Conservation (phyloP, 2,888 invertebrate species). For the Heliconius ismenius region DNA sequence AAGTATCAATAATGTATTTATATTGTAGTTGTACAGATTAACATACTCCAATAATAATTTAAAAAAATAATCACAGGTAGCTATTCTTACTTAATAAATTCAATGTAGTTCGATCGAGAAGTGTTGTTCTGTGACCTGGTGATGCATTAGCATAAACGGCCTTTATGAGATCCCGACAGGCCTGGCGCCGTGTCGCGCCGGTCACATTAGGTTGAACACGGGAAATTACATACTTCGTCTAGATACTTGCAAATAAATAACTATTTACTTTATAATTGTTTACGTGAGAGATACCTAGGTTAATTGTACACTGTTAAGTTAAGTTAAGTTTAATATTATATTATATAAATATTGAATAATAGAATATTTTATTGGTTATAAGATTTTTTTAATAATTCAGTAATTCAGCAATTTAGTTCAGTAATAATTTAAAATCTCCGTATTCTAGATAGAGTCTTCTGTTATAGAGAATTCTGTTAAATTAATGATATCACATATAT, state of each 20-base stretch:
- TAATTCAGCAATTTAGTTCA: too few species aligned
- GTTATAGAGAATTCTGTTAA: background rate
- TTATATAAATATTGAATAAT: background rate
- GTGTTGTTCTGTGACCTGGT: conserved; percentile 57
- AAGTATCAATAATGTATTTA: background rate
- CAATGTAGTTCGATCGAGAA: conserved; percentile 66
- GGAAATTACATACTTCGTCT: conserved; percentile 74
- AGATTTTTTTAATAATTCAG: too few species aligned
- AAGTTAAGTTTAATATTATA: conserved; percentile 4
- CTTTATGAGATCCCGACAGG: conserved; percentile 70
- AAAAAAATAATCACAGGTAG: conserved; percentile 55
- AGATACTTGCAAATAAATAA: conserved; percentile 70
- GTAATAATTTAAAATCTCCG: background rate
- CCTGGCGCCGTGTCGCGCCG: conserved; percentile 74
- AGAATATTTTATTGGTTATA: too few species aligned
- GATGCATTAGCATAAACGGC: conserved; percentile 73
- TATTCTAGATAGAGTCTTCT: background rate
- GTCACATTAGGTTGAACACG: conserved; percentile 70
- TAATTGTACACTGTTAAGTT: conserved; percentile 37
- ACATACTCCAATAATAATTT: conserved; percentile 4
- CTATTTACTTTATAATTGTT: conserved; percentile 72
- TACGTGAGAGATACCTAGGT: conserved; percentile 41
- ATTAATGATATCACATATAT: background rate
- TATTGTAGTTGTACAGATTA: conserved; percentile 4
- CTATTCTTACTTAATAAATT: conserved; percentile 65